phyloP scores from a whole-genome alignment of 2,888 invertebrate species.

The Aspidiotus destructor region DNA sequence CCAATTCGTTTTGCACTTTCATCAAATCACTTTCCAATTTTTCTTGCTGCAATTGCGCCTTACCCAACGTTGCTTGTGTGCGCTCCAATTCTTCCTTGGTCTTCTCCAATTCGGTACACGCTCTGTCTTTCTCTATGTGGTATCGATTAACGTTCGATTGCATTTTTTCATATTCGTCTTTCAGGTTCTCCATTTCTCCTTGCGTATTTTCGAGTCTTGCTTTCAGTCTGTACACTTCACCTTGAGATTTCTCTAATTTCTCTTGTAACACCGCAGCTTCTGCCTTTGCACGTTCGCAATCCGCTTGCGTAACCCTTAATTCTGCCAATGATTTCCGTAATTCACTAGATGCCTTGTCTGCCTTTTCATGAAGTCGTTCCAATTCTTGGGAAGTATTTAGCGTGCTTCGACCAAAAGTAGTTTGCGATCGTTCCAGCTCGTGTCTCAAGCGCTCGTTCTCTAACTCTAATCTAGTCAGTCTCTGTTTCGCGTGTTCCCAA shows the following conservation, averaged over 20 bases:
- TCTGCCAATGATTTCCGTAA: conserved; percentile 81
- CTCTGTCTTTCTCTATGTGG: conserved; percentile 80
- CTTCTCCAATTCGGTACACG: conserved; percentile 74
- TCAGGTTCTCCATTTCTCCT: conserved; percentile 83
- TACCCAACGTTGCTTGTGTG: conserved; percentile 78
- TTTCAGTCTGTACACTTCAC: conserved; percentile 86
- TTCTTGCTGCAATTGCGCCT: conserved; percentile 83
- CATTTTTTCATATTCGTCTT: conserved; percentile 81
- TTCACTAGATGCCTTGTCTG: conserved; percentile 75
- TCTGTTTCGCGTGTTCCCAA: conserved; percentile 76
- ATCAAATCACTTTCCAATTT: conserved; percentile 80
- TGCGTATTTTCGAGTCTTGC: conserved; percentile 90
- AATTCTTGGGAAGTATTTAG: conserved; percentile 72
- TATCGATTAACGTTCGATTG: conserved; percentile 73
- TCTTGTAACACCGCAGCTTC: conserved; percentile 80
- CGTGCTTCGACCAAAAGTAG: conserved; percentile 71
- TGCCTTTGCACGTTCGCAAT: conserved; percentile 73
- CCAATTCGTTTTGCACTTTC: conserved; percentile 80
- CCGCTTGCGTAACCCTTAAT: conserved; percentile 80
- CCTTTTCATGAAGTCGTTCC: conserved; percentile 70
- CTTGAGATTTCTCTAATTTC: conserved; percentile 87
- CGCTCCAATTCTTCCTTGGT: conserved; percentile 78
- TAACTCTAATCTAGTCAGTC: conserved; percentile 71
- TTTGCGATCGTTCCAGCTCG: conserved; percentile 73
- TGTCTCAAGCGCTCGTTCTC: conserved; percentile 82